Base-by-base conservation (phyloP, 2,888 invertebrate species). In the Chouioia cunea region DNA sequence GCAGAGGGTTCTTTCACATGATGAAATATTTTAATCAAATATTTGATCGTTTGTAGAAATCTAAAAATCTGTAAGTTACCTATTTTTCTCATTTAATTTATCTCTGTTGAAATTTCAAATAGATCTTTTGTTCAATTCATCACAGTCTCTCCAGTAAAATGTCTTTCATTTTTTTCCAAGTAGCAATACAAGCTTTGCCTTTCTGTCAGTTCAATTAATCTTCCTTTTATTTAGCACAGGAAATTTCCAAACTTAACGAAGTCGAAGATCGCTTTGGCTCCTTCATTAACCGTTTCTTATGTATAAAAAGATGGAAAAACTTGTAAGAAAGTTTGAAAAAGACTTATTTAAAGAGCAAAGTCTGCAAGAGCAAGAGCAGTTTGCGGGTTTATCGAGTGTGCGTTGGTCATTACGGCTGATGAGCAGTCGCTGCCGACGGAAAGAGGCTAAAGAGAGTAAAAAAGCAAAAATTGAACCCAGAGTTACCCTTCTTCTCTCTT, bases 371-470 rank as follows among this genome's bases (percentile, higher is more conserved):
- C 36, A 8, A 20, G 12, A 12, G 46, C 44, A 52, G 58, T 66
- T 59, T 66, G 65, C 44, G 52, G 65, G 53, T 66, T 59, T 59
- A 66, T 66, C 27, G 59, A 59, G 66, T 66, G 66, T 53, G 23
- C 59, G 47, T 53, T 53, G 66, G 59, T 59, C 56, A 63, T 68
- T 68, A 68, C 56, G 44, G 23, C 50, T 68, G 57, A 68, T 63
- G 68, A 68, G 68, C 50, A 57, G 50, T 63, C 43, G 15, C 44
- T 20, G 22, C 22, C 50, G 22, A 62, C 56, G 50, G 16, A 18
- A 53, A 52, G 54, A 18, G 14, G 27, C 23, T 22, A 43, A 1
- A 58, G 22, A 43, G 43, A 48, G 47, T 18, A 36, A 36, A 43
- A 2, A 58, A 22, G 22, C 16, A 48, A 47, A 67, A 56, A 50